Evolutionary conservation across 1,140 invertebrate species (phyloP).

Genomic region (Drosophila tsacasi): DNA sequence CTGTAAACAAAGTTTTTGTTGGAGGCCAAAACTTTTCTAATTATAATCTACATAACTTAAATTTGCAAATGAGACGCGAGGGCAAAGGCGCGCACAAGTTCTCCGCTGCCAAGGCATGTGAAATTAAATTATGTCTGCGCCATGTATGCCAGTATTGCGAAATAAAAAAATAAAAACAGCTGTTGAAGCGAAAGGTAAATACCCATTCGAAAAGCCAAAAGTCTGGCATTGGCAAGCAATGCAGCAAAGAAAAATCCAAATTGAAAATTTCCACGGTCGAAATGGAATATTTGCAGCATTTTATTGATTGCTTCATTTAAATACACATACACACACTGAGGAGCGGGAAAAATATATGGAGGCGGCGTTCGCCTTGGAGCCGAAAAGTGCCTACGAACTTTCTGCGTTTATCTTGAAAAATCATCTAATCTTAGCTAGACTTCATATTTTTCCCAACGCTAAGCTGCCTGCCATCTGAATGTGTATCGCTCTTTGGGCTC

Average conservation of each 20-base stretch:
- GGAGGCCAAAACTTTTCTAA: slow-evolving; percentile 74
- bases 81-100: slow-evolving; percentile 68
- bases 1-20: slow-evolving; percentile 66
- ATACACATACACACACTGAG: slow-evolving; percentile 27
- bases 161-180: slow-evolving; percentile 48
- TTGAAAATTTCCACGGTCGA: slow-evolving; percentile 45
- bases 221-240: slow-evolving; percentile 36
- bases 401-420: slow-evolving; percentile 77
- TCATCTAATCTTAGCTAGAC: slow-evolving; percentile 81
- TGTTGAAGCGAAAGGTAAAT: slow-evolving; percentile 72
- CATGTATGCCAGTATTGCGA: slow-evolving; percentile 11
- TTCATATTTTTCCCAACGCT: slow-evolving; percentile 80
- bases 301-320: slow-evolving; percentile 80
- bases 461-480: slow-evolving; percentile 74
- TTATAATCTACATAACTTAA: slow-evolving; percentile 84
- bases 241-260: slow-evolving; percentile 50
- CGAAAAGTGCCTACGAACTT: slow-evolving; percentile 57
- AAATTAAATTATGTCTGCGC: slow-evolving; percentile 71
- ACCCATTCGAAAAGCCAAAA: slow-evolving; percentile 25
- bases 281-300: slow-evolving; percentile 56
- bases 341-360: not conserved
- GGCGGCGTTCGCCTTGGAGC: not conserved
- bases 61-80: slow-evolving; percentile 70
- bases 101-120: slow-evolving; percentile 64
- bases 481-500: slow-evolving; percentile 25